A percentile compares a stretch with the other conserved stretches of the same genome.
These are phyloP conservation scores for Vimba vimba DNA, from an alignment of 2,113 vertebrate species.

Conservation along the genomic window DNA sequence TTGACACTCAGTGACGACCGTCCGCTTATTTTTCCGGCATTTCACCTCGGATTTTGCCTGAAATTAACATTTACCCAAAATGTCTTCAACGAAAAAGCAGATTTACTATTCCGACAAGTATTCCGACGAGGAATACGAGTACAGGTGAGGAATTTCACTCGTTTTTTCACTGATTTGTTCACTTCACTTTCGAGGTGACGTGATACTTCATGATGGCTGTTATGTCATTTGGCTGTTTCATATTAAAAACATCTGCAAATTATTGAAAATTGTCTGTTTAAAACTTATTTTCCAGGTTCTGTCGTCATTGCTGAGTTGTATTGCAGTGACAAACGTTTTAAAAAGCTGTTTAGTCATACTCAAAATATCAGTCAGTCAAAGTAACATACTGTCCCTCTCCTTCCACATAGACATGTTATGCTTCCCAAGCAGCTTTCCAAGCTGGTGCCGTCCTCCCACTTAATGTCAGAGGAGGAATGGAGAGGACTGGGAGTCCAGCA, in stretches of 20 bases:
- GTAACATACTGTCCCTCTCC: not conserved
- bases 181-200: not conserved
- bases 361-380: not conserved
- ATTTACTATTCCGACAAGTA: slow-evolving; percentile 82
- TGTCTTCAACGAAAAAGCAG: slow-evolving; percentile 74
- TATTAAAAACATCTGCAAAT: not conserved
- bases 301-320: not conserved
- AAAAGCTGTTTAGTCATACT: not conserved
- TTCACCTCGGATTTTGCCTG: not conserved
- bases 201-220: not conserved
- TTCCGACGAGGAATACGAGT: slow-evolving; percentile 78
- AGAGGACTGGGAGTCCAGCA: slow-evolving; percentile 92
- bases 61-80: slow-evolving; percentile 42
- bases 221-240: not conserved
- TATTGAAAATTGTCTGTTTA: not conserved
- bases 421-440: slow-evolving; percentile 93
- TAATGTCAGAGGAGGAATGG: slow-evolving; percentile 95
- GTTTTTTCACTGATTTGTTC: not conserved
- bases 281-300: not conserved
- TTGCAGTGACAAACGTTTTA: not conserved
- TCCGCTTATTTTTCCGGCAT: not conserved
- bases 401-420: slow-evolving; percentile 85
- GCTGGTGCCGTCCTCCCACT: slow-evolving; percentile 88
- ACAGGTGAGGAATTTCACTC: slow-evolving; percentile 67
- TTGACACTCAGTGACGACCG: not conserved